phyloP scores from a whole-genome alignment of 2,797 vertebrate genomes.

The Discoglossus pictus region DNA sequence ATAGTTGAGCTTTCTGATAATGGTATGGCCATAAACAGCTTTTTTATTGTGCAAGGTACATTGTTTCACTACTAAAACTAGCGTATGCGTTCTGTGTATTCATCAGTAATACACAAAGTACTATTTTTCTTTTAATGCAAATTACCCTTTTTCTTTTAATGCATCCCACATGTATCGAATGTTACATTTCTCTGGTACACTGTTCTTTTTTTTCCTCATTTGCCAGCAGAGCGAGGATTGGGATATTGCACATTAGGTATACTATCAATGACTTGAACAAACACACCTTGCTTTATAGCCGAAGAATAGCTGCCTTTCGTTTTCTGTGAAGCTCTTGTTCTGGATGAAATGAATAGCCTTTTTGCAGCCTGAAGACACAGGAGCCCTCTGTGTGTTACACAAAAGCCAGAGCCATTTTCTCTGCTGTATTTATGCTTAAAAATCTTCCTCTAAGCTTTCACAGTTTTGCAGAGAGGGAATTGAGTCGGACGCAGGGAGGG shows the following conservation, averaged over 20 bases:
- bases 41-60: too few species aligned
- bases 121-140: background rate
- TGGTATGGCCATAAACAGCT: too few species aligned
- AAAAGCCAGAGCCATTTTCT: conserved; percentile 60
- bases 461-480: conserved; percentile 54
- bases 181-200: conserved; percentile 3
- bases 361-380: conserved; percentile 40
- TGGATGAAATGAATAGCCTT: conserved; percentile 40
- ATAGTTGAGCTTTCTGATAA: too few species aligned
- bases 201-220: conserved; percentile 4
- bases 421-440: conserved; percentile 50
- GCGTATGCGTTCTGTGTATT: too few species aligned
- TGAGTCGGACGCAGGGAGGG: conserved; percentile 56
- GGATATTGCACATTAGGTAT: conserved; percentile 21
- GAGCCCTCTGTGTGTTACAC: conserved; percentile 46
- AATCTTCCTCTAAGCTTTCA: conserved; percentile 56
- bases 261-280: conserved; percentile 33
- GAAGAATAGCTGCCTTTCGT: conserved; percentile 22
- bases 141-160: background rate
- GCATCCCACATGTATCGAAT: background rate
- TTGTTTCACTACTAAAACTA: too few species aligned
- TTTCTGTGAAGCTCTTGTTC: conserved; percentile 38
- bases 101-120: background rate
- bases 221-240: background rate
- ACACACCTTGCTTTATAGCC: conserved; percentile 40